These are phyloP conservation scores for Centropus unirufus DNA, from an alignment of 2,113 vertebrate species.

Conservation along the genomic window DNA sequence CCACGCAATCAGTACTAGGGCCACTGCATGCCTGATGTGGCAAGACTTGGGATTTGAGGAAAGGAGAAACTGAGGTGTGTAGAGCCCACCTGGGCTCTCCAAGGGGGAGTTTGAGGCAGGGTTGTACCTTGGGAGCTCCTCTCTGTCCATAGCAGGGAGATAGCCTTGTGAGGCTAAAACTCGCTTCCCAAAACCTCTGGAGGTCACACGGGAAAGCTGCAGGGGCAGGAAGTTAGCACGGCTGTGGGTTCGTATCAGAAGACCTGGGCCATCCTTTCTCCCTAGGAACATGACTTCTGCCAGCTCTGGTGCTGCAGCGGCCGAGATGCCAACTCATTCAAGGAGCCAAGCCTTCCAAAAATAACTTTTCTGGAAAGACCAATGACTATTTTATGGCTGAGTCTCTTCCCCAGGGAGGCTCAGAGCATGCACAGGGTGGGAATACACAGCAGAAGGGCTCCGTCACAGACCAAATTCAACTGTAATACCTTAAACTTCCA, in stretches of 20 bases:
- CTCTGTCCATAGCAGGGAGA: neutral
- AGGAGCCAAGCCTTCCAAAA: neutral
- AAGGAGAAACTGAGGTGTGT: neutral
- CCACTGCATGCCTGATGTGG: rapidly evolving
- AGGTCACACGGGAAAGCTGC: neutral
- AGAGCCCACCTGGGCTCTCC: neutral
- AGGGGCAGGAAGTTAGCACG: neutral
- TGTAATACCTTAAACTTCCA: neutral
- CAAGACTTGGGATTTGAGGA: neutral
- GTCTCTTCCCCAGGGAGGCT: neutral
- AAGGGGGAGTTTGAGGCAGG: neutral
- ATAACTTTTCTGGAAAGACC: neutral
- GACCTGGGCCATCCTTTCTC: neutral
- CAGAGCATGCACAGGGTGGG: neutral
- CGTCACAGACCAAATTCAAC: neutral
- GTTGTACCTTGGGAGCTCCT: neutral
- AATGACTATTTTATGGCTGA: neutral
- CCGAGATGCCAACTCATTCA: rapidly evolving
- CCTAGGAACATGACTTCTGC: neutral
- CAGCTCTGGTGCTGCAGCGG: neutral
- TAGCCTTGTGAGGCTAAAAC: neutral
- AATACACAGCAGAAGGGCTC: neutral
- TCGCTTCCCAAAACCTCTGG: neutral
- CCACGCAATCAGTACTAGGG: neutral
- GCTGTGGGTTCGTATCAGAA: neutral